phyloP scores from a whole-genome alignment of 2,113 vertebrate genomes.

The Platanista minor region DNA sequence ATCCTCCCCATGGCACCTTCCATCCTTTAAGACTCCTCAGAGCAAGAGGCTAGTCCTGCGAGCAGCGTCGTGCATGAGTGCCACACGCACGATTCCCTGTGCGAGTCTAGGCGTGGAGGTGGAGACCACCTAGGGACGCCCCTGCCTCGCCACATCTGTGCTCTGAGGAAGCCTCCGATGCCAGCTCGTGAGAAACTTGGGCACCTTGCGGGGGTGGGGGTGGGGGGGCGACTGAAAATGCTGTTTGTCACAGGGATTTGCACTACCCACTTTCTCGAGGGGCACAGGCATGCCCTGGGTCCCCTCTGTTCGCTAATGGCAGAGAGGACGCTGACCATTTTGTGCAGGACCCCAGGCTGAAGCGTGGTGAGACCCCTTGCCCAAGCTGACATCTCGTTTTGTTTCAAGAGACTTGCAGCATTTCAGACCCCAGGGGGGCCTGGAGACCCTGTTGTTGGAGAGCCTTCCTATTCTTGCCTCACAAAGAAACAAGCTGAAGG shows the following conservation, averaged over 20 bases:
- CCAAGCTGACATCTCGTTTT: not conserved
- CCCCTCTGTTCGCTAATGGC: not conserved
- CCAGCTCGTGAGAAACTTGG: not conserved
- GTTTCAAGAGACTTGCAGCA: not conserved
- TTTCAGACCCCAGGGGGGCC: not conserved
- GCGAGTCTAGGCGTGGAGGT: not conserved
- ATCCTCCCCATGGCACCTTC: accelerated
- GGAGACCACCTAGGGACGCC: not conserved
- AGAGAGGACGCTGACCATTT: not conserved
- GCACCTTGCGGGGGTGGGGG: no score
- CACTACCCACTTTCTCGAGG: not conserved
- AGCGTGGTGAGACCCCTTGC: not conserved
- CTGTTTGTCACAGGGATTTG: not conserved
- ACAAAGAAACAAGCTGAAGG: not conserved
- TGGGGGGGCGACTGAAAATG: not conserved
- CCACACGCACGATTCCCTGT: not conserved
- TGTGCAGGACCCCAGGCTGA: not conserved
- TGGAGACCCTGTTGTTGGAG: not conserved
- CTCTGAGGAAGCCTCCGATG: not conserved
- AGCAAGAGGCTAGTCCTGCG: not conserved
- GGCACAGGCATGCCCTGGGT: not conserved
- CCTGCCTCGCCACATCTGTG: no score
- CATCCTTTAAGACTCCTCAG: not conserved
- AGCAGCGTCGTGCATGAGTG: no score
- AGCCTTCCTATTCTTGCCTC: not conserved